Evolutionary conservation across 2,888 invertebrate species (phyloP), one percentile per base, ranked within the genome.

Genomic region (Eustalomyia histrio): DNA sequence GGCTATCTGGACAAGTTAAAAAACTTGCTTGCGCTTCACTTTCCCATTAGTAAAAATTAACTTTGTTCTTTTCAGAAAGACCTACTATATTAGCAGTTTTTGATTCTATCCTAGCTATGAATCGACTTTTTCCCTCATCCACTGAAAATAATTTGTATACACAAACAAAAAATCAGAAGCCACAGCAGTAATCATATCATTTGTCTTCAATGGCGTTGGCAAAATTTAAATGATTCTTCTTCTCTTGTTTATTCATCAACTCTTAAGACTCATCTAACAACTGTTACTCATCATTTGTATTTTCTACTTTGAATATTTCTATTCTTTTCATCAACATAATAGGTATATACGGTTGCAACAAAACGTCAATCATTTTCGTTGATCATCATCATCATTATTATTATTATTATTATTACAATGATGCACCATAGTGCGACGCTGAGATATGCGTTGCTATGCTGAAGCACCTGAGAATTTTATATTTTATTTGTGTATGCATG

Each of bases 181-280:
- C 50, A 29, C 33, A 43, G 43, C 53, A 52, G 57, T 24, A 64
- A 69, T 71, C 43, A 18, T 65, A 33, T 53, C 60, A 73, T 76
- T 43, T 75, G 57, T 76, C 68, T 76, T 76, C 55, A 67, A 58
- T 64, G 60, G 83, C 83, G 83, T 82, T 55, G 85, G 85, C 87
- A 87, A 88, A 88, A 87, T 87, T 88, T 88, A 87, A 88, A 87
- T 87, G 86, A 85, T 61, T 83, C 29, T 16, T 24, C 12, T 61
- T 17, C 33, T 21, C 9, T 47, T n/a, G n/a, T n/a, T n/a, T 68
- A 29, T 35, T 53, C 14, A 18, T 43, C 18, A 2, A 18, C 7
- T 52, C 3, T 57, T 47, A 21, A 43, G 21, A 52, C 50, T 69
- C 52, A 60, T 71, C 52, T 29, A 75, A 76, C 75, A 82, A 79